Conservation (phyloP, 2,113 vertebrate genomes). For the Cricetomys ansorgei region DNA sequence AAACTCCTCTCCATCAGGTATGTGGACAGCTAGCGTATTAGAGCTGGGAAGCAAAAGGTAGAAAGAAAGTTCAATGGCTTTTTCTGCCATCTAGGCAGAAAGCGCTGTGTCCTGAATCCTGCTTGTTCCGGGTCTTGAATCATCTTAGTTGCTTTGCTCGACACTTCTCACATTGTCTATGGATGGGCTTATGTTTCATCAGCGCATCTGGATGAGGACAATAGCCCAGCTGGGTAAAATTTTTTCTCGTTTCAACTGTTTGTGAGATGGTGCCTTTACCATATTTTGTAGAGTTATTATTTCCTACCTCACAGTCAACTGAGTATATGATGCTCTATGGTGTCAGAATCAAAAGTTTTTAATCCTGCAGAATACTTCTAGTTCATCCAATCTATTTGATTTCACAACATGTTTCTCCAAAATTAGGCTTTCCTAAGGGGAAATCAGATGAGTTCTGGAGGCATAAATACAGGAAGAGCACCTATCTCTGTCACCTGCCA, state of each 20-base stretch:
- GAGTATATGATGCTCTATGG: slow-evolving; percentile 5
- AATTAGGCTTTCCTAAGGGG: neutral
- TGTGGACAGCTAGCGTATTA: neutral
- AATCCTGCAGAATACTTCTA: neutral
- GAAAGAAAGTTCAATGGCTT: neutral
- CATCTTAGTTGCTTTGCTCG: slow-evolving; percentile 20
- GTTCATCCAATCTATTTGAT: neutral
- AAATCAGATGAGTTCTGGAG: neutral
- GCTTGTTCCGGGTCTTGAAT: neutral
- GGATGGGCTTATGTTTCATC: neutral
- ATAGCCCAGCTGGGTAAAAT: neutral
- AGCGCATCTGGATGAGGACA: neutral
- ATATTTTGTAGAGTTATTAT: neutral
- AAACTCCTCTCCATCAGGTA: neutral
- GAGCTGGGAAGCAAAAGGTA: neutral
- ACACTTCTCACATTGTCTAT: neutral
- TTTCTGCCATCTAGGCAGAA: slow-evolving; percentile 42
- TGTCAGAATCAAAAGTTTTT: neutral
- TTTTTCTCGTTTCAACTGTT: slow-evolving; percentile 45
- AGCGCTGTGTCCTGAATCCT: neutral
- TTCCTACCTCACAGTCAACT: slow-evolving; percentile 16
- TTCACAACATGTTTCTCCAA: neutral
- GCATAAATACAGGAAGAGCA: neutral
- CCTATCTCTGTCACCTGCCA: no score
- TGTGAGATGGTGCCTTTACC: neutral